These are phyloP conservation scores for Myodes glareolus DNA, from an alignment of 2,113 vertebrate species.

Conservation along the genomic window DNA sequence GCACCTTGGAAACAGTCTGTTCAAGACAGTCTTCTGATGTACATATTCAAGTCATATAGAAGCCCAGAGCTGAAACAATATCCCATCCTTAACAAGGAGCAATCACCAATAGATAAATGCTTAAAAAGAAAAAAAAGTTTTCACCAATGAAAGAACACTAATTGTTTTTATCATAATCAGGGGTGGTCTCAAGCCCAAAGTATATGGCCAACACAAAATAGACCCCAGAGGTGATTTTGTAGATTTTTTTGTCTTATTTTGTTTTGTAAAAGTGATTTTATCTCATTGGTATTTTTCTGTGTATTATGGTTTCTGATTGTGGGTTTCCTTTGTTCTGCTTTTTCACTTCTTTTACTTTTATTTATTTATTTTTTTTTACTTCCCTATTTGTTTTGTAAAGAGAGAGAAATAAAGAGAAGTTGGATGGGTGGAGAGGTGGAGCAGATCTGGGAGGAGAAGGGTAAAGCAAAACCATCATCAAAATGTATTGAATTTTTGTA, in stretches of 20 bases:
- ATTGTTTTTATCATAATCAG: neutral
- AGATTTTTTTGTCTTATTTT: neutral
- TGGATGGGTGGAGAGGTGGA: neutral
- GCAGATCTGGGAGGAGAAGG: neutral
- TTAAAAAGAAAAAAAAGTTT: neutral
- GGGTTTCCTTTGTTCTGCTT: neutral
- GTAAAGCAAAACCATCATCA: neutral
- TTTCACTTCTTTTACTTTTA: neutral
- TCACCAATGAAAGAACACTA: neutral
- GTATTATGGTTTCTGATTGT: neutral
- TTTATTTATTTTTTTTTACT: neutral
- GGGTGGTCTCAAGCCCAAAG: neutral
- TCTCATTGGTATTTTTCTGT: neutral
- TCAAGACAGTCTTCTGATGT: neutral
- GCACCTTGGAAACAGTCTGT: neutral
- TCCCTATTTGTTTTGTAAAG: neutral
- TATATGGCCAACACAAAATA: neutral
- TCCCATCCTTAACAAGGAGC: neutral
- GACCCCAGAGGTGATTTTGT: neutral
- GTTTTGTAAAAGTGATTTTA: neutral
- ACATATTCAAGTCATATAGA: neutral
- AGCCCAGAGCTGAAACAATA: neutral
- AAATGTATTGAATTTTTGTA: neutral
- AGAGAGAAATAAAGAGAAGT: neutral
- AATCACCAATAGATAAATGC: neutral